Conservation (phyloP, 2,113 vertebrate species). For the Thymallus thymallus region DNA sequence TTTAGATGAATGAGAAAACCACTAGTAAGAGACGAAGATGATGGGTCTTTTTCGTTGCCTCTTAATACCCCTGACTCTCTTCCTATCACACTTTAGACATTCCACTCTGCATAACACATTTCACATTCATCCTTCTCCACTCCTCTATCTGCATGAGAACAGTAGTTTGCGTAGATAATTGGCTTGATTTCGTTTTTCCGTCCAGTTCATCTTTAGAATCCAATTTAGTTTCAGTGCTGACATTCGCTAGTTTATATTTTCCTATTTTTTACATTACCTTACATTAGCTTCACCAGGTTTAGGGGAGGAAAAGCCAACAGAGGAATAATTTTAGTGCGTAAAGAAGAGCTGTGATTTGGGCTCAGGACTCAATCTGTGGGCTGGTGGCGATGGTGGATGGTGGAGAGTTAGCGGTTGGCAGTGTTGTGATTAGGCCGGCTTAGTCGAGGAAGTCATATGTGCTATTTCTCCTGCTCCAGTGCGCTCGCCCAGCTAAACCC, state of each 20-base stretch:
- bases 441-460: slow-evolving; percentile 69
- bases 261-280: slow-evolving; percentile 68
- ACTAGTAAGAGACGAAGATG: slow-evolving; percentile 32
- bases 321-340: slow-evolving; percentile 73
- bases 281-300: slow-evolving; percentile 67
- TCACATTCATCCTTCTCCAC: slow-evolving; percentile 46
- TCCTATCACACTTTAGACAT: slow-evolving; percentile 51
- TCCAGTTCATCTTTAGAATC: slow-evolving; percentile 6
- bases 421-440: slow-evolving; percentile 75
- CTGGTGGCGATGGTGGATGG: slow-evolving; percentile 65
- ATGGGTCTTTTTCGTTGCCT: slow-evolving; percentile 58
- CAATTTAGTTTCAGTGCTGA: neutral
- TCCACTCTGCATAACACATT: slow-evolving; percentile 35
- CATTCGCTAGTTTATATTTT: neutral
- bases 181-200: slow-evolving; percentile 41
- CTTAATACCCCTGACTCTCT: slow-evolving; percentile 45
- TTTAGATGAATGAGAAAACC: slow-evolving; percentile 7
- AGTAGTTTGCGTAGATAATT: slow-evolving; percentile 51
- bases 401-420: slow-evolving; percentile 68
- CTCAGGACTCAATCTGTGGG: slow-evolving; percentile 75
- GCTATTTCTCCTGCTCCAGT: slow-evolving; percentile 77
- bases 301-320: slow-evolving; percentile 66
- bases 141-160: slow-evolving; percentile 40
- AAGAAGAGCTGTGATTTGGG: slow-evolving; percentile 70
- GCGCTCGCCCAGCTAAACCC: slow-evolving; percentile 74